Evolutionary conservation across 2,797 vertebrate genomes (phyloP).

Genomic region (Ambastaia sidthimunki): DNA sequence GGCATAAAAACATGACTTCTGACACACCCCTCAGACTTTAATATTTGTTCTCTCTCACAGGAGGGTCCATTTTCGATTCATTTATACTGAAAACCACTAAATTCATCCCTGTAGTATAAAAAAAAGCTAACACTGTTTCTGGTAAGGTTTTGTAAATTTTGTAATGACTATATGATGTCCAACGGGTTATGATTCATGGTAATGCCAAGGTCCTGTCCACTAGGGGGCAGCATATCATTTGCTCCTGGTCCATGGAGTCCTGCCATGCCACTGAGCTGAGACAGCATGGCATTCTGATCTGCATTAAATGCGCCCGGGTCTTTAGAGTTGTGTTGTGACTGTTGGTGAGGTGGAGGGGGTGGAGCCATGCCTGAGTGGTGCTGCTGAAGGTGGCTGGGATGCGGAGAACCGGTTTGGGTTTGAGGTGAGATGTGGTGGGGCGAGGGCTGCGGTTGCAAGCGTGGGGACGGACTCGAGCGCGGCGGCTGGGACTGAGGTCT

Average conservation of each 20-base stretch:
- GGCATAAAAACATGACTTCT: constrained; percentile 79
- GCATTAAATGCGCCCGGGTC: constrained; percentile 91
- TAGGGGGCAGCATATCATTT: constrained; percentile 84
- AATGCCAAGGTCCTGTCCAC: constrained; percentile 88
- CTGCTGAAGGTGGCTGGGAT: constrained; percentile 84
- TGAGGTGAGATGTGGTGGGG: constrained; percentile 96
- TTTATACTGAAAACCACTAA: constrained; percentile 89
- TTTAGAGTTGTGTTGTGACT: constrained; percentile 88
- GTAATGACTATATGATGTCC: constrained; percentile 88
- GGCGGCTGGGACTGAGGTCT: constrained; percentile 96
- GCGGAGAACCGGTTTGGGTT: constrained; percentile 95
- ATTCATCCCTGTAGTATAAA: constrained; percentile 79
- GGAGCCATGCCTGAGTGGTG: constrained; percentile 84
- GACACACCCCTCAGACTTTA: constrained; percentile 79
- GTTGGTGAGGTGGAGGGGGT: constrained; percentile 72
- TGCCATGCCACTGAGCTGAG: constrained; percentile 93
- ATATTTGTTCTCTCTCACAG: constrained; percentile 83
- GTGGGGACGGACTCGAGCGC: constrained; percentile 95
- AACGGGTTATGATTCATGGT: constrained; percentile 94
- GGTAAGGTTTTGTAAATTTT: constrained; percentile 79
- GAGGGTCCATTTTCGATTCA: constrained; percentile 81
- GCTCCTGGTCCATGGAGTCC: constrained; percentile 88
- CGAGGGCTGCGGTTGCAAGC: constrained; percentile 91
- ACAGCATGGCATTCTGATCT: constrained; percentile 93
- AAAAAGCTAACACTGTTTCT: constrained; percentile 75